Base-by-base conservation (phyloP, 2,113 vertebrate species). In the Xiphophorus hellerii region DNA sequence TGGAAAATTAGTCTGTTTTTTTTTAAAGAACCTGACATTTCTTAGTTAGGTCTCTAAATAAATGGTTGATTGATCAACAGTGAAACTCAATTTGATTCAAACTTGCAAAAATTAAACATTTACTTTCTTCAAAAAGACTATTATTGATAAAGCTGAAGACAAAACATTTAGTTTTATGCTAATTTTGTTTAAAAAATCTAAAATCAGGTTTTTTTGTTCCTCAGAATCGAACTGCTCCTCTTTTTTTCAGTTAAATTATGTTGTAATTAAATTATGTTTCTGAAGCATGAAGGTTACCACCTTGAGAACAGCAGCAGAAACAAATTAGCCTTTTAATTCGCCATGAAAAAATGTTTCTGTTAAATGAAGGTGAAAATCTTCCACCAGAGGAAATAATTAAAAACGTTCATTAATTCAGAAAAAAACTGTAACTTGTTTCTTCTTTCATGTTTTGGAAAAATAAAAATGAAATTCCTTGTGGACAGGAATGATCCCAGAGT, bases 401-500 rank as follows among this genome's bases (percentile, higher is more conserved):
- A 62, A 63, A 69, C 61, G 13, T 4, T 10, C 3, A 51, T 29
- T 69, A 22, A 10, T 28, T 63, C 15, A 12, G 8, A 42, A 35
- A 61, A 58, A 58, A 30, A 3, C 0, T 48, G 39, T 22, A 2
- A 30, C 11, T 37, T 25, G 25, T 62, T 62, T 31, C 29, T 30
- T 39, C 27, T 25, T 10, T 51, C 13, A 17, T 58, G 51, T 66
- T 42, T 14, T 28, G 27, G 61, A 62, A 9, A 33, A 33, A 44
- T 28, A 51, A 51, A 31, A 33, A 9, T 22, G 4, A 71, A 71
- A 29, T n/a, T 35, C 63, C 71, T 12, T 65, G 60, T 80, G 63
- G 62, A 51, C 74, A 94, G 94, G 93, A 69, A 84, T 92, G 84
- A 86, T 82, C 73, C 82, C 84, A 28, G 81, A 79, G 79, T 75